Evolutionary conservation across 2,888 invertebrate genomes (phyloP).

Genomic region (Pyrrhia umbra): DNA sequence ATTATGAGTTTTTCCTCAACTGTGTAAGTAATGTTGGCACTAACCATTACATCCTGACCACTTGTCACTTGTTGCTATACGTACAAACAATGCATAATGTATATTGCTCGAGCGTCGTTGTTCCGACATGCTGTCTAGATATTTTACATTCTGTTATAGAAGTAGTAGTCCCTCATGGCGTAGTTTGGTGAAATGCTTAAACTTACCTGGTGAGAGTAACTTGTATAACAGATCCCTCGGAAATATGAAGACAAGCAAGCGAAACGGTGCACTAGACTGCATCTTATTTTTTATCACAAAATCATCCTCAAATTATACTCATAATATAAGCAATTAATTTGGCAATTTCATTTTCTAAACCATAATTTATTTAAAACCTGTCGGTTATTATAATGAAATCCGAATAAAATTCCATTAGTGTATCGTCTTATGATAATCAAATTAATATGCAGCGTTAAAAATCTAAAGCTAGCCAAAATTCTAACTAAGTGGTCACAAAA

Average conservation of each 20-base stretch:
- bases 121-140: conserved; percentile 37
- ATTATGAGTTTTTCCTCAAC: conserved; percentile 39
- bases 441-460: conserved; percentile 71
- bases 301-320: conserved; percentile 59
- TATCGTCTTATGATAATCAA: conserved; percentile 70
- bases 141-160: conserved; percentile 27
- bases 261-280: conserved; percentile 20
- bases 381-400: conserved; percentile 72
- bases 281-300: conserved; percentile 53
- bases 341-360: conserved; percentile 65
- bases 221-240: conserved; percentile 1
- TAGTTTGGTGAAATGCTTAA: conserved; percentile 1
- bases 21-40: conserved; percentile 16
- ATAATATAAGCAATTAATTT: conserved; percentile 60
- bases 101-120: conserved; percentile 17
- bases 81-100: conserved; percentile 20
- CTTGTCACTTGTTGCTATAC: conserved; percentile 15
- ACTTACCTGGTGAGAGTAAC: neutral
- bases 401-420: conserved; percentile 70
- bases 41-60: conserved; percentile 22
- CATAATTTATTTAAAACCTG: conserved; percentile 70
- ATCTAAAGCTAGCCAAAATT: conserved; percentile 67
- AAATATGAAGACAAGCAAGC: neutral
- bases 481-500: conserved; percentile 73
- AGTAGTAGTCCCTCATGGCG: neutral